Evolutionary conservation across 1,140 invertebrate genomes (phyloP).

Genomic region (Drosophila leontia): DNA sequence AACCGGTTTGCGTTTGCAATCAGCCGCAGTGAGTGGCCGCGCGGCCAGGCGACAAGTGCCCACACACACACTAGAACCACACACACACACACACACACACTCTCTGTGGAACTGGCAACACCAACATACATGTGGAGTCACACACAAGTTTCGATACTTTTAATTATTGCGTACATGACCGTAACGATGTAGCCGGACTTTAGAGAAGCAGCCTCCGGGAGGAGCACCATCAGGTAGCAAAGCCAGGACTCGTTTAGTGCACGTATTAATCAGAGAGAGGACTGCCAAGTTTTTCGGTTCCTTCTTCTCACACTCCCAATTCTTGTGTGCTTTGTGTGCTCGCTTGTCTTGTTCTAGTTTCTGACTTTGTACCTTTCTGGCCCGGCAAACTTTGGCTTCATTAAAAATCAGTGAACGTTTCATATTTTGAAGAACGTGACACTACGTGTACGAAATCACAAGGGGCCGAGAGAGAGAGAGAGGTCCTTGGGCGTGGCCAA

Average conservation of each 20-base stretch:
- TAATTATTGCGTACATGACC: conserved; percentile 84
- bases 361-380: conserved; percentile 50
- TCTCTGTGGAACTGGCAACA: not conserved
- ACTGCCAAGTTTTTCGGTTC: conserved; percentile 62
- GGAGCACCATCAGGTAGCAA: conserved; percentile 26
- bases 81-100: conserved; percentile 22
- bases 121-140: conserved; percentile 24
- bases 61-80: conserved; percentile 46
- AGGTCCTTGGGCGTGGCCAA: conserved; percentile 13
- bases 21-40: conserved; percentile 73
- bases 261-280: conserved; percentile 75
- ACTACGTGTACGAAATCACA: conserved; percentile 66
- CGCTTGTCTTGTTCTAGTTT: conserved; percentile 41
- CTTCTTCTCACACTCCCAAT: conserved; percentile 6
- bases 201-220: conserved; percentile 49
- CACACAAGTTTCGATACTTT: conserved; percentile 78
- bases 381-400: conserved; percentile 71
- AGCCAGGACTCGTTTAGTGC: conserved; percentile 60
- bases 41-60: conserved; percentile 74
- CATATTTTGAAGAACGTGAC: conserved; percentile 83
- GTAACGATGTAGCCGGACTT: conserved; percentile 78
- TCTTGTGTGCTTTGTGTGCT: conserved; percentile 1
- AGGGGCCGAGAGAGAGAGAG: conserved; percentile 18
- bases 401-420: conserved; percentile 83
- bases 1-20: conserved; percentile 70